Base-by-base conservation (phyloP, 1,140 invertebrate species). In the Bombus huntii region DNA sequence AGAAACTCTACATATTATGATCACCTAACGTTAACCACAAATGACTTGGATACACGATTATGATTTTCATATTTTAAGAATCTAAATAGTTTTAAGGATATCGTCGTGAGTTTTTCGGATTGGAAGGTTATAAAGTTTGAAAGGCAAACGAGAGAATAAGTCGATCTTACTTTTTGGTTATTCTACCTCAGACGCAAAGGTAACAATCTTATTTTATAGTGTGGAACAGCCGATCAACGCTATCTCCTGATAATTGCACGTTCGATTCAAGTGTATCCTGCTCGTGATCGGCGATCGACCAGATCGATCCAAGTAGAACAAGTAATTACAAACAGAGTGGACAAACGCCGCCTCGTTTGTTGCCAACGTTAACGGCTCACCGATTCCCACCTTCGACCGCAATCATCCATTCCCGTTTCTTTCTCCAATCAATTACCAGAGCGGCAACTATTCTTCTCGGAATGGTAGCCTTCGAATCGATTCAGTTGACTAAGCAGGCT, bases 381-480 rank as follows among this genome's bases (percentile, higher is more conserved):
- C 34, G 25, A 39, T 59, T 62, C 37, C 15, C 57, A n/a, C 37
- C 25, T 62, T 62, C 18, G 42, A 62, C 57, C 59, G 57, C 39
- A 65, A 59, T 42, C 31, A 68, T 34, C 31, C 15, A 9, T 34
- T 34, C 25, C 9, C 6, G 25, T 15, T 22, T 80, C 13, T 37
- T 37, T 28, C 2, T 31, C 4, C 44, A 34, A 81, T 81, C 78
- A 53, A 71, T 71, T 71, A 70, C 44, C 31, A 81, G 39, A 80
- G n/a, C 10, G 39, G 3, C 22, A 3, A 34, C 53, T 42, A 73
- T 73, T 62, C 22, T 47, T 65, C 53, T 18, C 47, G 6, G 10
- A 34, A 81, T 42, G 39, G 62, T 82, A 82, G 31, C 80, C 37
- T 62, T 28, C n/a, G 73, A 74, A 73, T 81, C 70, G 53, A 82